These are phyloP conservation scores for Tragelaphus scriptus DNA, from an alignment of 2,113 vertebrate genomes.

Conservation along the genomic window DNA sequence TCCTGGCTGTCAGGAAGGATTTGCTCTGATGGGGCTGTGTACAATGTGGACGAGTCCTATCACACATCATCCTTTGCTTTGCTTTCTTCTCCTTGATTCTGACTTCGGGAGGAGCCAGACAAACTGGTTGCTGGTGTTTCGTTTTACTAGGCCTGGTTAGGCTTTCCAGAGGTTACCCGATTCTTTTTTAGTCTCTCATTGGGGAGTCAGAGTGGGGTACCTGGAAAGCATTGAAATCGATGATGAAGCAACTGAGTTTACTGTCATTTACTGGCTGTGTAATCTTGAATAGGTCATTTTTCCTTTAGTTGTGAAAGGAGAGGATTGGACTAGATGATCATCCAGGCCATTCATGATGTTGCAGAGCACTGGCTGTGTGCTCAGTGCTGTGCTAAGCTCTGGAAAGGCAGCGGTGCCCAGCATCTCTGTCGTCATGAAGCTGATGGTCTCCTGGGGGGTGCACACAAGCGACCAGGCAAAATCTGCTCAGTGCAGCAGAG, in stretches of 20 bases:
- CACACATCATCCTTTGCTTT: background rate
- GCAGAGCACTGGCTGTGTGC: rapidly evolving
- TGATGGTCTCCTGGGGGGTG: background rate
- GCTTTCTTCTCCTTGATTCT: background rate
- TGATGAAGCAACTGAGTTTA: background rate
- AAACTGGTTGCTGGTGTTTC: background rate
- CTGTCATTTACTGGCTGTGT: background rate
- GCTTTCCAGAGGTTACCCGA: background rate
- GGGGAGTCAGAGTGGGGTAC: background rate
- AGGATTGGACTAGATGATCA: background rate
- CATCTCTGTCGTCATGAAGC: background rate
- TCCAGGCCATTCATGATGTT: background rate
- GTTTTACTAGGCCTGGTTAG: background rate
- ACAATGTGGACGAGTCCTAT: background rate
- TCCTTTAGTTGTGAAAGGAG: background rate
- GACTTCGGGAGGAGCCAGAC: background rate
- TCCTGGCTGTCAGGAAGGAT: background rate
- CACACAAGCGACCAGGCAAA: background rate
- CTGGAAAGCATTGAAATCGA: background rate
- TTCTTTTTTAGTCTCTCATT: background rate
- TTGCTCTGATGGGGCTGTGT: background rate
- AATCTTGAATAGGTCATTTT: background rate
- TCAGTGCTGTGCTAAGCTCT: background rate
- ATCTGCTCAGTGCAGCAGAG: background rate
- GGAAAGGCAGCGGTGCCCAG: background rate